Base-by-base conservation (phyloP, 1,140 invertebrate genomes). In the Drosophila ficusphila region DNA sequence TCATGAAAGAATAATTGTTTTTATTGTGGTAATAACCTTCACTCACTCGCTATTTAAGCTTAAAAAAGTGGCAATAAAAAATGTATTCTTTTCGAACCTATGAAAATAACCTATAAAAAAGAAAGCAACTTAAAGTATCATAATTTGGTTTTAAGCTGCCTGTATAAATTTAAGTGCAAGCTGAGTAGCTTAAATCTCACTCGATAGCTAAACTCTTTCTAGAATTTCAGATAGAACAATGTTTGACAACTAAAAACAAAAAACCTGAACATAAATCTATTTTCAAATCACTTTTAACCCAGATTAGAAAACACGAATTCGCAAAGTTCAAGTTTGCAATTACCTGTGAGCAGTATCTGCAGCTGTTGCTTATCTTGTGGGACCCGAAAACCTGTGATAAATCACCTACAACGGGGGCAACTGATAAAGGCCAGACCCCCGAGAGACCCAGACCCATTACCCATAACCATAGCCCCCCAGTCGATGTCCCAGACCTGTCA, bases 401-500 rank as follows among this genome's bases (percentile, higher is more conserved):
- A 73, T 71, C 67, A 71, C 23, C 65, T 3, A n/a, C 44, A 71
- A 31, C n/a, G 2, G 33, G 39, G 62, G 12, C 61, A 36, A 29
- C 16, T 36, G 64, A 68, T 68, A 68, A 44, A 12, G 12, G 12
- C 18, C 16, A 33, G 36, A 29, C 41, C 33, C 23, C 56, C 12
- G 21, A 14, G 27, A 33, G 27, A 42, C 33, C 34, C 19, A 14
- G 62, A 52, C 42, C 8, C 36, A n/a, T n/a, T n/a, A n/a, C n/a
- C 27, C 25, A 41, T 19, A 7, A 14, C 9, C 41, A 23, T 12
- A 25, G n/a, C n/a, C n/a, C n/a, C 9, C 7, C 42, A 48, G 18
- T 34, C 11, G 9, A 34, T 25, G 38, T 18, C 54, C 54, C 54
- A 34, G 38, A 58, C 58, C 31, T 70, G 64, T 54, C 62, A 54